A percentile compares a stretch with the other conserved stretches of the same genome.
phyloP scores from a whole-genome alignment of 2,888 invertebrate genomes.

The Cephus pulcher region DNA sequence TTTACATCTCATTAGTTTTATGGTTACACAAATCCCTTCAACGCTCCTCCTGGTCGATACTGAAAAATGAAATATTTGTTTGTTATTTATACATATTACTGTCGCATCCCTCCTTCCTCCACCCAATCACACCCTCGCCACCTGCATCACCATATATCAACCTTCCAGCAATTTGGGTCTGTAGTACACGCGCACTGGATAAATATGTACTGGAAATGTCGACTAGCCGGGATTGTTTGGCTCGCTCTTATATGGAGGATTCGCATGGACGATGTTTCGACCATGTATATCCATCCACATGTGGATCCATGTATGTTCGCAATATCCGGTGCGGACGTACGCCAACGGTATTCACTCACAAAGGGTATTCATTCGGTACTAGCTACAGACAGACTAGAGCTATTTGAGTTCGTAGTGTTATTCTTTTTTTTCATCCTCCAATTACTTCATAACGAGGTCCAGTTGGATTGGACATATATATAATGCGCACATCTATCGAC shows the following conservation, averaged over 20 bases:
- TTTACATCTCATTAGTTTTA: neutral
- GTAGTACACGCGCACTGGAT: neutral
- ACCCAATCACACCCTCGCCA: neutral
- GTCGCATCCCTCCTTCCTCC: neutral
- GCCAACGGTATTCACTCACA: neutral
- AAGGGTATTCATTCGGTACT: neutral
- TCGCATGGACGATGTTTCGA: neutral
- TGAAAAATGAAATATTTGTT: neutral
- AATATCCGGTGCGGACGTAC: neutral
- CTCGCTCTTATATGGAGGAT: neutral
- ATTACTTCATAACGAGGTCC: neutral
- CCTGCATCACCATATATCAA: neutral
- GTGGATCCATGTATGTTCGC: neutral
- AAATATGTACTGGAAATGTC: neutral
- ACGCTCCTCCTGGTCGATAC: neutral
- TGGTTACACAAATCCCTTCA: neutral
- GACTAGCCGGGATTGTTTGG: neutral
- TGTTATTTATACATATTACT: neutral
- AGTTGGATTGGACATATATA: neutral
- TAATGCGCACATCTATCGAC: neutral
- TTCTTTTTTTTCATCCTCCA: neutral
- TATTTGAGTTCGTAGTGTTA: neutral
- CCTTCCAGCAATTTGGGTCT: neutral
- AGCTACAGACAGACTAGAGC: neutral
- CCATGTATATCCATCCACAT: neutral